These are phyloP conservation scores for Gymnorhina tibicen DNA, from an alignment of 2,113 vertebrate genomes.

Conservation along the genomic window DNA sequence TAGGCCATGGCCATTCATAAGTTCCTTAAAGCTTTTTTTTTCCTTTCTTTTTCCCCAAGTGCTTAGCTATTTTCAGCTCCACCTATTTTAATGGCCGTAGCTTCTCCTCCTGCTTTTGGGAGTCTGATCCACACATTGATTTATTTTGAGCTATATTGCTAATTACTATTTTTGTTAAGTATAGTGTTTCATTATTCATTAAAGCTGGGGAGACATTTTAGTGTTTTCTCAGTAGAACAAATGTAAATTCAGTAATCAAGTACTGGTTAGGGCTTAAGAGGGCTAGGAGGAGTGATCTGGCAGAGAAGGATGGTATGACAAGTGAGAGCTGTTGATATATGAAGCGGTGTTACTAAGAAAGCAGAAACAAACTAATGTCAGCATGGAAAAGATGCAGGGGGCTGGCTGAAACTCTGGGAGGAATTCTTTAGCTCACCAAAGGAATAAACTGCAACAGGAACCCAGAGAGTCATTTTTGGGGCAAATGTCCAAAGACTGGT, in stretches of 20 bases:
- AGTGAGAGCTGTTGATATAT: background rate
- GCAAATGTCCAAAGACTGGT: background rate
- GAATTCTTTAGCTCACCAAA: background rate
- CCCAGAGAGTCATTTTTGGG: background rate
- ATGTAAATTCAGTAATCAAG: background rate
- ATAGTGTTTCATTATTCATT: slow-evolving; percentile 40
- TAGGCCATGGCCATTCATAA: background rate
- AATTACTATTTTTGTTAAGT: slow-evolving; percentile 58
- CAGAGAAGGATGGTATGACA: background rate
- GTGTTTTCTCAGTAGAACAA: slow-evolving; percentile 17
- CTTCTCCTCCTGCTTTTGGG: slow-evolving; percentile 54
- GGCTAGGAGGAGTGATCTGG: background rate
- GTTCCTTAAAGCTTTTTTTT: background rate
- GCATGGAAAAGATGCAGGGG: background rate
- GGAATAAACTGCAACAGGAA: background rate
- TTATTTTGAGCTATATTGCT: slow-evolving; percentile 65
- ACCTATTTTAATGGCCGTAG: slow-evolving; percentile 50
- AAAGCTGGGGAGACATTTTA: slow-evolving; percentile 21
- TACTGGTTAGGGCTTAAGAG: background rate
- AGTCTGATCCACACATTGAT: slow-evolving; percentile 25
- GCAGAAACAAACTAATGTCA: background rate
- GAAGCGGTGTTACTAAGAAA: background rate
- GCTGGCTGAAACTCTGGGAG: background rate
- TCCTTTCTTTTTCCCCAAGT: background rate
- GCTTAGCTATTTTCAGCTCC: slow-evolving; percentile 48